phyloP scores from a whole-genome alignment of 1,140 invertebrate species.

The Saxidomus purpurata region DNA sequence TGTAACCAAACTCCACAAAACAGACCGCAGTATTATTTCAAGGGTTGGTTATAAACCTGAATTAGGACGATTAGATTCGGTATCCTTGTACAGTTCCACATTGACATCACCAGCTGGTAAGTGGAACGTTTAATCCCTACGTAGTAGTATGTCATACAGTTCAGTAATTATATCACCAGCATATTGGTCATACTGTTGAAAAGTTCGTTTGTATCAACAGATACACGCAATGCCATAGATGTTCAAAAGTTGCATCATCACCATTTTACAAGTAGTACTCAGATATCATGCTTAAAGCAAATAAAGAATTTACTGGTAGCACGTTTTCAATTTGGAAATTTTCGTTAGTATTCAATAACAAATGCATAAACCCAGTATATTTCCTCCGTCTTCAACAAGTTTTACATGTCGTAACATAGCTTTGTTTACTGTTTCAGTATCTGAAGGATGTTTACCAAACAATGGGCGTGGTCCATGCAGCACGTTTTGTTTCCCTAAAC shows the following conservation, averaged over 20 bases:
- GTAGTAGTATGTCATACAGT: not conserved
- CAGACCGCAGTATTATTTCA: not conserved
- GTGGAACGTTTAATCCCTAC: too few relatives aligned
- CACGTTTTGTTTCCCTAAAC: slow-evolving; percentile 47
- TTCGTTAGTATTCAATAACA: too few relatives aligned
- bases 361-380: too few relatives aligned
- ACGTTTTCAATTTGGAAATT: too few relatives aligned
- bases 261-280: not conserved
- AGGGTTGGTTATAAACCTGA: slow-evolving; percentile 1
- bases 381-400: too few relatives aligned
- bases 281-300: too few relatives aligned
- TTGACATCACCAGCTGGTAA: not conserved
- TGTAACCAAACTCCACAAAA: not conserved
- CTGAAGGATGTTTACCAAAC: not conserved
- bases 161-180: not conserved
- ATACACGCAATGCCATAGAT: not conserved
- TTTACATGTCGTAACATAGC: too few relatives aligned
- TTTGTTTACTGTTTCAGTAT: too few relatives aligned
- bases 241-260: not conserved
- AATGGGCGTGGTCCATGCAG: slow-evolving; percentile 53
- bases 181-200: not conserved
- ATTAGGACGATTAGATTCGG: slow-evolving; percentile 10
- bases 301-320: too few relatives aligned
- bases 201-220: not conserved
- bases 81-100: not conserved